Base-by-base conservation (phyloP, 1,140 invertebrate genomes). In the Harlomillsia oculata region DNA sequence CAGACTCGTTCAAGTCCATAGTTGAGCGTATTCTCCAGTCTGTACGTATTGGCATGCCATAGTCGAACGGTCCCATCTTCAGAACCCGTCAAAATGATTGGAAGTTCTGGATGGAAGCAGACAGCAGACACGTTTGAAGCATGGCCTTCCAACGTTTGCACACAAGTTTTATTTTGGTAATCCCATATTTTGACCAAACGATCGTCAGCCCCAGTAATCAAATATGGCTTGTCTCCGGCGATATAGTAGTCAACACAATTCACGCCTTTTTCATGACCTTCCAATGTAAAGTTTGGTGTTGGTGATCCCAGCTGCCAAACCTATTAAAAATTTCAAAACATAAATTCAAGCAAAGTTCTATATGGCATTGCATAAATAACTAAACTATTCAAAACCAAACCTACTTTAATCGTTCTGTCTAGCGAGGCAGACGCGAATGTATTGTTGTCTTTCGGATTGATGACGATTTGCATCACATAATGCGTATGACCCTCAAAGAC, bases 381-480 rank as follows among this genome's bases (percentile, higher is more conserved):
- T n/a, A n/a, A n/a, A n/a, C n/a, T n/a, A n/a, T n/a, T n/a, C n/a
- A n/a, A n/a, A n/a, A n/a, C 18, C 28, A 13, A 45, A 54, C 63
- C 66, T 71, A 87, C 89, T 80, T 99, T 99, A 5, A 99, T 83
- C 1, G 93, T 97, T 60, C 91, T 82, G 74, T 99, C 97, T 1
- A 99, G 76, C 20, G 95, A 98, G 23, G 95, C 97, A 69, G 90
- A 96, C 5, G 95, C 97, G 76, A 99, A 99, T n/a, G 95, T 98
- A 70, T 99, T 99, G 71, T 98, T 99, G 70, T 99, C 97, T 72
- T 99, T 99, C 0, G 97, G 97, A 76, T 99, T 99, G 63, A 99
- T 90, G 0, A 96, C 94, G 67, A 99, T 89, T 73, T 99, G 94
- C 97, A 99, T 99, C 0, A 99, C 94, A 70, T 99, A 99, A 71